A percentile compares a stretch with the other conserved stretches of the same genome.
These are phyloP conservation scores for Aporophyla nigra DNA, from an alignment of 2,888 invertebrate species.

Conservation along the genomic window DNA sequence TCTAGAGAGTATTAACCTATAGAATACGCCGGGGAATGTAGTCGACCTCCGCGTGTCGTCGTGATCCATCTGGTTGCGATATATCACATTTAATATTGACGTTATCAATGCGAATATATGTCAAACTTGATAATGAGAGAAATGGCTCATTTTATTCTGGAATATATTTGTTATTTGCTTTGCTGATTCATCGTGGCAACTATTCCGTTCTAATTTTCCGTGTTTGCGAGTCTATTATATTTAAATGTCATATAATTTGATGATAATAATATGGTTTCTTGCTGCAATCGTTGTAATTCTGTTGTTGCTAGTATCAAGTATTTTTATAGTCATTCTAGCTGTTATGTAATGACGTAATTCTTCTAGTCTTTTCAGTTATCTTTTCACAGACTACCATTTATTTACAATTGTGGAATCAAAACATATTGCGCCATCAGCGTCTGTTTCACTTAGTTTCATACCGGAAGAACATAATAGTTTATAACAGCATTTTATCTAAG, in stretches of 20 bases:
- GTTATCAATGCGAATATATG: slow-evolving; percentile 59
- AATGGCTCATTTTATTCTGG: slow-evolving; percentile 29
- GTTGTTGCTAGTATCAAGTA: neutral
- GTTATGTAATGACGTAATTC: neutral
- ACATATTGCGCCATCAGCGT: neutral
- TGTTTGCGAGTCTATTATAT: slow-evolving; percentile 10
- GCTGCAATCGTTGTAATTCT: slow-evolving; percentile 17
- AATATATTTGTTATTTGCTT: slow-evolving; percentile 1
- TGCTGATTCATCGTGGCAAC: slow-evolving; percentile 7
- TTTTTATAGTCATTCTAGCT: neutral
- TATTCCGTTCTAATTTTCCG: slow-evolving; percentile 18
- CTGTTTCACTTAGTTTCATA: neutral
- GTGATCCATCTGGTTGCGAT: slow-evolving; percentile 45
- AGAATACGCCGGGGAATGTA: slow-evolving; percentile 42
- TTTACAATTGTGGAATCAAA: neutral
- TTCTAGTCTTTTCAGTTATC: neutral
- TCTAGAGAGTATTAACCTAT: slow-evolving; percentile 27
- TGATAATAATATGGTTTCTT: slow-evolving; percentile 14
- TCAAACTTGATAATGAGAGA: slow-evolving; percentile 53
- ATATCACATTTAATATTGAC: slow-evolving; percentile 31
- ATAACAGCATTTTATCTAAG: neutral
- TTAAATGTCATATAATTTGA: slow-evolving; percentile 38
- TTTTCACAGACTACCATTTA: neutral
- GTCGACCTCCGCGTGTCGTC: slow-evolving; percentile 40
- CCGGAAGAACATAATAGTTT: neutral